Evolutionary conservation across 1,140 invertebrate genomes (phyloP).

Genomic region (Teleogryllus occipitalis): DNA sequence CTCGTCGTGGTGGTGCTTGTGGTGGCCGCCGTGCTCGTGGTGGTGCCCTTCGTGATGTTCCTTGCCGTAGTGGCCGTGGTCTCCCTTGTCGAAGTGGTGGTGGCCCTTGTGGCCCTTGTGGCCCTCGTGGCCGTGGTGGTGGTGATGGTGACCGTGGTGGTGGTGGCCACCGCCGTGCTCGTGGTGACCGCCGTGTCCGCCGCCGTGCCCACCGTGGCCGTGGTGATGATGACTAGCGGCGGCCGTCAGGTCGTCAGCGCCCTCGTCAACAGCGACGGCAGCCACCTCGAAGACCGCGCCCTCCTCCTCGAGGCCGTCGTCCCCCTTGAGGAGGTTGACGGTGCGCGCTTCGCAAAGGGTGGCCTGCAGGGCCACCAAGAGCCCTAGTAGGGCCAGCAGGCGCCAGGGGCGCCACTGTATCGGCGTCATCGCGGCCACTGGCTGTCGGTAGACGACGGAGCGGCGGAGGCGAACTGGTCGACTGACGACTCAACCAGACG

Average conservation of each 20-base stretch:
- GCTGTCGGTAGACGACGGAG: neutral
- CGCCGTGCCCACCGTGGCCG: slow-evolving; percentile 20
- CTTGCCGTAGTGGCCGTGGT: slow-evolving; percentile 62
- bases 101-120: slow-evolving; percentile 58
- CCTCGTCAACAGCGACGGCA: neutral
- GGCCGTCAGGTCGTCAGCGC: neutral
- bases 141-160: slow-evolving; percentile 52
- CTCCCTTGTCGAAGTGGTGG: slow-evolving; percentile 57
- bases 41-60: slow-evolving; percentile 54
- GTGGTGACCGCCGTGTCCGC: slow-evolving; percentile 41
- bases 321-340: neutral
- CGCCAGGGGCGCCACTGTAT: slow-evolving; percentile 14
- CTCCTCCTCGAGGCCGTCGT: no score
- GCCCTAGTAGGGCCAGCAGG: neutral
- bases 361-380: neutral
- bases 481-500: neutral
- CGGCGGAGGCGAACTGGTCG: no score
- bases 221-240: slow-evolving; percentile 21
- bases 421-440: neutral
- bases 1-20: slow-evolving; percentile 55
- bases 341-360: neutral
- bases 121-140: slow-evolving; percentile 52
- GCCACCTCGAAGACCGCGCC: neutral
- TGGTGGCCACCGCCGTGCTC: slow-evolving; percentile 53
- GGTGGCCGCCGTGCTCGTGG: slow-evolving; percentile 52